phyloP scores from a whole-genome alignment of 2,888 invertebrate species.

The Drosophila prostipennis region DNA sequence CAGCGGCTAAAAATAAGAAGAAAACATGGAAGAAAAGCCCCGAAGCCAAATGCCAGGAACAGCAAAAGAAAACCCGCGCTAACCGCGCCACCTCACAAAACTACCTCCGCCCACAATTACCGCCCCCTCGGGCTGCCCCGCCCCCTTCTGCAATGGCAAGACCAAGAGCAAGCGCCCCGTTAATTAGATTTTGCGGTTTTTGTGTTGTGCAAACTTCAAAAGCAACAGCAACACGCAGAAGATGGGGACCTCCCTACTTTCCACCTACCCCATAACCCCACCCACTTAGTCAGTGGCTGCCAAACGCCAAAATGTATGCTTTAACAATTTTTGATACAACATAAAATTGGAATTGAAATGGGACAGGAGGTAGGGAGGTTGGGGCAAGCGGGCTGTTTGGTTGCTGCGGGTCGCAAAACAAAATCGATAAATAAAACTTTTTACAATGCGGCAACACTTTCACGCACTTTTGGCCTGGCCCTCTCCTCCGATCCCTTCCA shows the following conservation, averaged over 20 bases:
- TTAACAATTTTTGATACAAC: constrained; percentile 71
- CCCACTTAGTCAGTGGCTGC: constrained; percentile 48
- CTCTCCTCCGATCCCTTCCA: constrained; percentile 1
- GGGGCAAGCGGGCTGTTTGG: constrained; percentile 18
- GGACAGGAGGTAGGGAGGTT: background rate
- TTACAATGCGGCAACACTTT: constrained; percentile 72
- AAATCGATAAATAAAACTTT: constrained; percentile 75
- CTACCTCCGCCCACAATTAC: constrained; percentile 31
- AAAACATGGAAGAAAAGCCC: constrained; percentile 24
- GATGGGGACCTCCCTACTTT: constrained; percentile 14
- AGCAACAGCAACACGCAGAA: constrained; percentile 59
- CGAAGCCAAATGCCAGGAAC: constrained; percentile 59
- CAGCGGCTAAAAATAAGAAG: constrained; percentile 16
- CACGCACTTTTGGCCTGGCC: constrained; percentile 60
- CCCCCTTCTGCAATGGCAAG: constrained; percentile 29
- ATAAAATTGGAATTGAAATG: constrained; percentile 72
- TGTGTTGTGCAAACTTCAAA: constrained; percentile 77
- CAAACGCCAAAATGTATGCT: constrained; percentile 74
- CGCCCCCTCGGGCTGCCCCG: constrained; percentile 1
- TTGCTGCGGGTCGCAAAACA: constrained; percentile 58
- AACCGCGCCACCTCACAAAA: constrained; percentile 49
- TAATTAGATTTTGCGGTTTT: constrained; percentile 79
- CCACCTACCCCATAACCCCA: constrained; percentile 4
- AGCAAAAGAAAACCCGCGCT: constrained; percentile 47
- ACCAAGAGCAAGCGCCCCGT: constrained; percentile 66